A percentile compares a stretch with the other conserved stretches of the same genome.
Evolutionary conservation across 2,113 vertebrate species (phyloP).

Genomic region (Pyrgilauda ruficollis): DNA sequence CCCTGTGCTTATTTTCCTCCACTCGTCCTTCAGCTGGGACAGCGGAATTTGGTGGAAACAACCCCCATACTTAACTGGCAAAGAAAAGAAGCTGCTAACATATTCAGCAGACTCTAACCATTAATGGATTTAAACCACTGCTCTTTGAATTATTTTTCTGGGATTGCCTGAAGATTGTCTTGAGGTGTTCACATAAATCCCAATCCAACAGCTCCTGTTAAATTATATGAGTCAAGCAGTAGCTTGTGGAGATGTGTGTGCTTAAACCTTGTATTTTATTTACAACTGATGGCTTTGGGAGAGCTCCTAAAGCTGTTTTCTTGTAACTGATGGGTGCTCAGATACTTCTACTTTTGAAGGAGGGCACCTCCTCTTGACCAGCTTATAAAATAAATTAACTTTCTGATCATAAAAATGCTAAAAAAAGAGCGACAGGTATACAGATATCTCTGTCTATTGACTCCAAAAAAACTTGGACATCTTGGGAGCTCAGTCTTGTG

Average conservation of each 20-base stretch:
- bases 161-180: background rate
- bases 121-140: background rate
- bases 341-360: background rate
- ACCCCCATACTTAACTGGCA: background rate
- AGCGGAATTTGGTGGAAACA: background rate
- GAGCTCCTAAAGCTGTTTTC: background rate
- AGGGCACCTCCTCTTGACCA: background rate
- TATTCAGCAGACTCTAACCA: background rate
- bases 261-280: background rate
- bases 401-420: background rate
- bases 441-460: background rate
- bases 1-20: background rate
- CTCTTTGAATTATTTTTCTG: background rate
- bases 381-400: background rate
- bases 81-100: background rate
- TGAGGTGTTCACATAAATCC: background rate
- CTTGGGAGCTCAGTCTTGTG: background rate
- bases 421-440: background rate
- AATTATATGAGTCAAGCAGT: background rate
- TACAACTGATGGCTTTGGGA: background rate
- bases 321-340: background rate
- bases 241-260: background rate
- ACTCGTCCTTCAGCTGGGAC: background rate
- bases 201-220: background rate
- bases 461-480: background rate